Evolutionary conservation across 2,888 invertebrate species (phyloP), one percentile per base, ranked within the genome.

Genomic region (Pecten maximus): DNA sequence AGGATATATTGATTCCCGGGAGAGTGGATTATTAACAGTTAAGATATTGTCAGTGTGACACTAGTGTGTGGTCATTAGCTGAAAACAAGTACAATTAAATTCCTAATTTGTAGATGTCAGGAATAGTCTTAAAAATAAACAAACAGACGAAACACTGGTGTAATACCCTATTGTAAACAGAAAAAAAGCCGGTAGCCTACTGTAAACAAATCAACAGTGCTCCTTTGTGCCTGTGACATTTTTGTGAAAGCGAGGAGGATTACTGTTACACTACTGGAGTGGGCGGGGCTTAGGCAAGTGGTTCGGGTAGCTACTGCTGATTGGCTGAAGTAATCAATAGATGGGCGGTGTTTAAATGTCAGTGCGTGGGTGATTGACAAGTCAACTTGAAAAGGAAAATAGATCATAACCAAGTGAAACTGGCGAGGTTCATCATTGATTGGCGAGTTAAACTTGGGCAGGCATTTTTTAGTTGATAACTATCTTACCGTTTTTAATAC

Each of bases 311-410:
- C 35, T 74, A 35, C 28, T 35, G 8, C 35, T 74, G 74, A 74
- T 74, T 74, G 74, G 74, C 28, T 35, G 10, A 2, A 10, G 74
- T 74, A 12, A 74, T 74, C 74, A 74, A 74, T 74, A 74, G 28
- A 23, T 6, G 35, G 74, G 74, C 35, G 74, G 28, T 12, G 74
- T 35, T 15, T 74, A 74, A 74, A 74, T 15, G 74, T 74, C 74
- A 74, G 74, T 35, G 74, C 74, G 74, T 74, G 74, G 74, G 74
- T 74, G 74, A 74, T 74, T 74, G 74, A 74, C 74, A 74, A 74
- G 74, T 28, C 74, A 35, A 10, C 10, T 74, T 35, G 74, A 74
- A 74, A 74, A 74, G 74, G 74, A 74, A 74, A 74, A 74, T 74
- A 74, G 74, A 74, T 74, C 74, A 74, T 74, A 74, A 28, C 35